Evolutionary conservation across 2,797 vertebrate species (phyloP).

Genomic region (Mallotus villosus): DNA sequence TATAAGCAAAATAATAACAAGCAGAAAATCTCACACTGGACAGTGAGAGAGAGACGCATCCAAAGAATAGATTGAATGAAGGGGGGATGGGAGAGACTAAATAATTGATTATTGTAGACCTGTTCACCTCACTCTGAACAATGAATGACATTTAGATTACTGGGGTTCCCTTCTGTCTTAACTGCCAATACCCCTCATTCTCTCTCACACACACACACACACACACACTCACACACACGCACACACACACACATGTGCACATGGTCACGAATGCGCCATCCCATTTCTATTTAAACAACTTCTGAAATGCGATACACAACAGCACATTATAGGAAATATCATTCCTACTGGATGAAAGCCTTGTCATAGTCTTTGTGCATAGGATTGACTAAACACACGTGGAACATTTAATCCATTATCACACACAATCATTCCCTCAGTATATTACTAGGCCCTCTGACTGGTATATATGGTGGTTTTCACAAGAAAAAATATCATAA

Average conservation of each 20-base stretch:
- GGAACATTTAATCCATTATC: background rate
- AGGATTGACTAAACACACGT: background rate
- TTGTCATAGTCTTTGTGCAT: background rate
- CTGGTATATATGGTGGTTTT: background rate
- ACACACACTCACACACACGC: constrained; percentile 1
- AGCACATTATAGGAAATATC: background rate
- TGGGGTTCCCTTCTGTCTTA: background rate
- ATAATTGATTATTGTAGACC: constrained; percentile 14
- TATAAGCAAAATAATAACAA: background rate
- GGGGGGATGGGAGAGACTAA: background rate
- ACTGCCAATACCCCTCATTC: background rate
- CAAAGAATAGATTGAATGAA: background rate
- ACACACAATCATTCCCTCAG: background rate
- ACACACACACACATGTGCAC: background rate
- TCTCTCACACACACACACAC: background rate
- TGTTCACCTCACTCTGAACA: background rate
- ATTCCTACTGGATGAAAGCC: background rate
- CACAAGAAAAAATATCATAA: background rate
- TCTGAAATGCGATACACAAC: background rate
- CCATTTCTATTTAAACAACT: background rate
- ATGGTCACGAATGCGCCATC: background rate
- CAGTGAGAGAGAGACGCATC: background rate
- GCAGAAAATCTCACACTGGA: too few relatives aligned
- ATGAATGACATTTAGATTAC: constrained; percentile 29
- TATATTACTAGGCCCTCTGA: background rate